These are phyloP conservation scores for Dendrolimus kikuchii DNA, from an alignment of 1,140 invertebrate genomes.

Conservation along the genomic window DNA sequence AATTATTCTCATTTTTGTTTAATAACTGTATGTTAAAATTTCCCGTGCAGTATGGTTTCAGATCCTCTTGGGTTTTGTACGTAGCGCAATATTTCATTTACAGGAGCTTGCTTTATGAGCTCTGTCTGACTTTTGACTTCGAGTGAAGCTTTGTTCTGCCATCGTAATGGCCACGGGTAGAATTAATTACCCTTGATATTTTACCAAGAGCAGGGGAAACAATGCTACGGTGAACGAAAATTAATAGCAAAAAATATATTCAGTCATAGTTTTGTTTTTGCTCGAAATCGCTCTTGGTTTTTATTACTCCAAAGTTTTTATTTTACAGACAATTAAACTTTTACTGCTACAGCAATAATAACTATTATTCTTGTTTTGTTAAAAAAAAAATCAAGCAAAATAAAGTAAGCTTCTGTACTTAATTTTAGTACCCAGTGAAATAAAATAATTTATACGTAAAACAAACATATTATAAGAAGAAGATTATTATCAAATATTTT, in stretches of 20 bases:
- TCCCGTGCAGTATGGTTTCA: not conserved
- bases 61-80: constrained; percentile 7
- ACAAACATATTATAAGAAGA: no score
- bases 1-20: constrained; percentile 4
- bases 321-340: no score
- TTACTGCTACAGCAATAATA: no score
- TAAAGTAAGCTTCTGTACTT: no score
- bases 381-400: no score
- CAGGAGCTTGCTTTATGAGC: constrained; percentile 23
- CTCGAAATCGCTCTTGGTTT: no score
- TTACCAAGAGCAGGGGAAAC: not conserved
- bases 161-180: constrained; percentile 14
- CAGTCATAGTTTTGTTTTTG: not conserved
- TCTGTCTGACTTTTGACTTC: constrained; percentile 26
- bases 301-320: no score
- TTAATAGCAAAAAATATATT: not conserved
- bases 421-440: no score
- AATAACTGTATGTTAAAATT: constrained; percentile 5
- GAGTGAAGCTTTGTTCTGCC: constrained; percentile 16
- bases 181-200: constrained; percentile 13
- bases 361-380: no score
- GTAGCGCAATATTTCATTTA: constrained; percentile 27
- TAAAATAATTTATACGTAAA: no score
- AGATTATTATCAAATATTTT: no score
- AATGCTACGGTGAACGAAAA: not conserved